Percentiles rank a stretch among this genome's conserved stretches.
phyloP scores from a whole-genome alignment of 1,140 invertebrate species.

The Drosophila saltans region DNA sequence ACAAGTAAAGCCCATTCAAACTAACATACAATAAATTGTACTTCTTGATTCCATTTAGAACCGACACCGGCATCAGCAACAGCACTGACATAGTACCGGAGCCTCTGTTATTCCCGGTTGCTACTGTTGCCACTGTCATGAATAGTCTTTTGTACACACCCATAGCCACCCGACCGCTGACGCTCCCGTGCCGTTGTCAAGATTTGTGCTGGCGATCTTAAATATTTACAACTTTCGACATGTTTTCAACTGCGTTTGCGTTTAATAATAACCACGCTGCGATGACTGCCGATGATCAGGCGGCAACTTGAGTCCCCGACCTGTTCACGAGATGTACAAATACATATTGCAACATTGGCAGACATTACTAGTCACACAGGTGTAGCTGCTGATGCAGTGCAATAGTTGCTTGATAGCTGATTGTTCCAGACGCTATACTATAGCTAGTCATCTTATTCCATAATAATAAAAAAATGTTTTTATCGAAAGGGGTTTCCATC shows the following conservation, averaged over 20 bases:
- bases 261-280: slow-evolving; percentile 60
- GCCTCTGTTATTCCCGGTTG: slow-evolving; percentile 27
- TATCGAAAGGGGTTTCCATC: no score
- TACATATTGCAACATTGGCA: neutral
- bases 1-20: slow-evolving; percentile 69
- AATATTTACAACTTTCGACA: slow-evolving; percentile 69
- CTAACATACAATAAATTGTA: slow-evolving; percentile 72
- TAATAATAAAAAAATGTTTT: no score
- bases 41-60: neutral
- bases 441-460: no score
- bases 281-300: slow-evolving; percentile 20
- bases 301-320: slow-evolving; percentile 20
- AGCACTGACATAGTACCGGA: neutral
- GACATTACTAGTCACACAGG: no score
- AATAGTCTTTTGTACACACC: neutral
- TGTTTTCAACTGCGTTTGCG: slow-evolving; percentile 62
- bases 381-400: no score
- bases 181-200: slow-evolving; percentile 26
- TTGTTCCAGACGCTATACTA: no score
- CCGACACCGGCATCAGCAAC: neutral
- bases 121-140: slow-evolving; percentile 43
- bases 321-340: slow-evolving; percentile 49
- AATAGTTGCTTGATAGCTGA: no score
- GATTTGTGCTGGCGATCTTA: slow-evolving; percentile 47
- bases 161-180: slow-evolving; percentile 11